Evolutionary conservation across 2,888 invertebrate genomes (phyloP).

Genomic region (Sicus ferrugineus): DNA sequence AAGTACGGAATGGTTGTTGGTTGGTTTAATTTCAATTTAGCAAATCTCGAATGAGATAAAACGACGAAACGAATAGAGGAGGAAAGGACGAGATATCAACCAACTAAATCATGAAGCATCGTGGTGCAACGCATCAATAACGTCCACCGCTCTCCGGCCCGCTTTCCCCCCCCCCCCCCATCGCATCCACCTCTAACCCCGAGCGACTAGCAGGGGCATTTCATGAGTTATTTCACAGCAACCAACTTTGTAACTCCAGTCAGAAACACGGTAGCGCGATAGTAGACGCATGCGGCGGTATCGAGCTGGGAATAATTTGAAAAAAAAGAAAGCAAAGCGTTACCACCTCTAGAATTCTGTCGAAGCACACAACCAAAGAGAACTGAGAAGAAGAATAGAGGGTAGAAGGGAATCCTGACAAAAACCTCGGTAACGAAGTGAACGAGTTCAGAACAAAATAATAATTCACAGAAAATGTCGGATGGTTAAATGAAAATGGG

Average conservation of each 20-base stretch:
- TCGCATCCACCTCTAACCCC: neutral
- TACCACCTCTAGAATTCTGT: neutral
- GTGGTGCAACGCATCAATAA: neutral
- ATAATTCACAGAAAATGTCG: conserved; percentile 18
- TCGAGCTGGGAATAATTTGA: neutral
- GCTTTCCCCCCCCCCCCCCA: neutral
- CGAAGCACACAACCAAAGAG: neutral
- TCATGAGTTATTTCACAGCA: conserved; percentile 24
- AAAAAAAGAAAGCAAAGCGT: neutral
- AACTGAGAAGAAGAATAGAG: neutral
- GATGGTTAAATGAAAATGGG: neutral
- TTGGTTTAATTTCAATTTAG: conserved; percentile 40
- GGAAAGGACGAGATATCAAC: neutral
- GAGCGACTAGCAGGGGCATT: neutral
- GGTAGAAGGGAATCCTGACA: conserved; percentile 5
- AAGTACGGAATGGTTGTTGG: neutral
- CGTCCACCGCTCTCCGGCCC: neutral
- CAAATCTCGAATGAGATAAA: conserved; percentile 32
- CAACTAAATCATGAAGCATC: neutral
- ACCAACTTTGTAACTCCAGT: neutral
- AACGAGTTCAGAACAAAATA: conserved; percentile 23
- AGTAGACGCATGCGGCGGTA: neutral
- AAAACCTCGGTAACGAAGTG: conserved; percentile 28
- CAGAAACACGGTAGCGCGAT: neutral
- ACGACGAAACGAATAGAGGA: conserved; percentile 5